A percentile compares a stretch with the other conserved stretches of the same genome.
Evolutionary conservation across 2,888 invertebrate genomes (phyloP).

Genomic region (Troides oblongomaculatus): DNA sequence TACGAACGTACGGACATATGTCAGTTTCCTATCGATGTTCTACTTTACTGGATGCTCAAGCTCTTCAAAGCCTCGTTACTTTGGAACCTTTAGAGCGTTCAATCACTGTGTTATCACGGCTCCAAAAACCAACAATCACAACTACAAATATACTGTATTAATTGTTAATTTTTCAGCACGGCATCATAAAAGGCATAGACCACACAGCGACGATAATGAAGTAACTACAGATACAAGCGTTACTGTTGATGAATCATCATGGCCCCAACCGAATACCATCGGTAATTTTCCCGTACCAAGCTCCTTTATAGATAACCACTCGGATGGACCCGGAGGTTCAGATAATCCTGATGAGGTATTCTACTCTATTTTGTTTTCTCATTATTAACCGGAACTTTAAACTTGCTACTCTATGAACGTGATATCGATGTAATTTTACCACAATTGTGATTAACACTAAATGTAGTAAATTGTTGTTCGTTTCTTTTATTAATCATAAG

Average conservation of each 20-base stretch:
- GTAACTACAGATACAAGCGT: constrained; percentile 4
- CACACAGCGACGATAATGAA: not conserved
- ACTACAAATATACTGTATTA: not conserved
- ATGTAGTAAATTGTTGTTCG: too few relatives aligned
- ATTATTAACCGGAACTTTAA: not conserved
- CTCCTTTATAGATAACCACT: constrained; percentile 8
- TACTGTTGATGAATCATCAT: not conserved
- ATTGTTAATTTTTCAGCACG: constrained; percentile 6
- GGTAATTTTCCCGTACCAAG: constrained; percentile 14
- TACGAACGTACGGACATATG: too few relatives aligned
- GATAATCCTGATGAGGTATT: constrained; percentile 3
- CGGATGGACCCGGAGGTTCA: constrained; percentile 2
- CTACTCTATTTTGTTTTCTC: not conserved
- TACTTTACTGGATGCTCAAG: too few relatives aligned
- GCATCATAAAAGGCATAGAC: constrained; percentile 9
- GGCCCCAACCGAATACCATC: constrained; percentile 7
- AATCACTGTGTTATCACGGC: too few relatives aligned
- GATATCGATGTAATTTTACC: not conserved
- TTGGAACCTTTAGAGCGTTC: too few relatives aligned
- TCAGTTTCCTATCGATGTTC: too few relatives aligned
- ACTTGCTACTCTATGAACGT: not conserved
- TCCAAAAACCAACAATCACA: too few relatives aligned
- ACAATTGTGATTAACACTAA: too few relatives aligned
- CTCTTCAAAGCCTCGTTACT: too few relatives aligned
- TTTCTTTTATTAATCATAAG: too few relatives aligned